Percentiles rank a stretch among this genome's conserved stretches.
Conservation (phyloP, 2,797 vertebrate genomes). For the Mus spretus region DNA sequence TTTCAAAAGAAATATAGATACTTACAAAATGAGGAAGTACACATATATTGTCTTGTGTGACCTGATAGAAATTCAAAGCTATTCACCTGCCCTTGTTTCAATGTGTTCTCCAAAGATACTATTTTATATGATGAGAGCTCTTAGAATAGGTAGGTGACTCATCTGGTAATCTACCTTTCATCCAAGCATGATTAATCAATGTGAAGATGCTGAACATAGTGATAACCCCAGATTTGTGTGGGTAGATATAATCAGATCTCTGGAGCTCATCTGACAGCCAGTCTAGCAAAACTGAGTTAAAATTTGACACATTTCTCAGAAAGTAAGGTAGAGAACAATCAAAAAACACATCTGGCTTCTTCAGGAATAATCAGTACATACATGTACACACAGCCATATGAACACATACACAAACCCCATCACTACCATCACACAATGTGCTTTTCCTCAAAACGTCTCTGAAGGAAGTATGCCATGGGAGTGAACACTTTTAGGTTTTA, state of each 20-base stretch:
- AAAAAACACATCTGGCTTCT: not conserved
- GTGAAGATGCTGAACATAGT: not conserved
- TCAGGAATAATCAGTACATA: not conserved
- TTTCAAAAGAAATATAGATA: not conserved
- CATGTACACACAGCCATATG: too few species aligned
- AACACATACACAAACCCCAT: not conserved
- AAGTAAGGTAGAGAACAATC: not conserved
- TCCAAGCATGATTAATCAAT: not conserved
- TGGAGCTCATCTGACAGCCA: not conserved
- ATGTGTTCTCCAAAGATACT: not conserved
- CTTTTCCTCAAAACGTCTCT: not conserved
- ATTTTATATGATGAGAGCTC: not conserved
- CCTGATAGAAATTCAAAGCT: not conserved
- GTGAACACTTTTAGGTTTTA: not conserved
- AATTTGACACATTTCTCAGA: not conserved
- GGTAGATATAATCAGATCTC: not conserved
- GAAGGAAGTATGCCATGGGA: not conserved
- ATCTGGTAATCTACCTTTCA: not conserved
- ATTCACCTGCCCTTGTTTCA: fast-evolving
- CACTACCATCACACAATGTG: not conserved
- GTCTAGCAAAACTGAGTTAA: not conserved
- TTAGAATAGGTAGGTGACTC: not conserved
- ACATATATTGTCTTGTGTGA: not conserved
- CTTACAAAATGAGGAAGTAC: not conserved
- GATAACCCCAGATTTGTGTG: not conserved